Conservation (phyloP, 2,113 vertebrate species). For the Callaeas wilsoni region DNA sequence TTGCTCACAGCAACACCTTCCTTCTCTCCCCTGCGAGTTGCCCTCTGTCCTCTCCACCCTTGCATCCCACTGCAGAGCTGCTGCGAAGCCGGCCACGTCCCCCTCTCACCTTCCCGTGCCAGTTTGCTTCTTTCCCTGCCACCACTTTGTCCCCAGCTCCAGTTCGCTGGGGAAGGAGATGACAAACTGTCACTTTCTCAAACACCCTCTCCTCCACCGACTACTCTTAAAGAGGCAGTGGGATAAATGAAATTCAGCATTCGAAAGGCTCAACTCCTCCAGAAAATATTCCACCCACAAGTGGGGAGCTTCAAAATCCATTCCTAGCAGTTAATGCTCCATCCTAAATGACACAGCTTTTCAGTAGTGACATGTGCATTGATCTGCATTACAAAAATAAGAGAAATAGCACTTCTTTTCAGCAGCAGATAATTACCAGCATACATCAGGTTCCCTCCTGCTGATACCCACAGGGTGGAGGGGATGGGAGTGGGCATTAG, state of each 20-base stretch:
- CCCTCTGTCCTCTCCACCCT: neutral
- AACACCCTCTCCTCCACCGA: constrained; percentile 38
- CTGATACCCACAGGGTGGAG: constrained; percentile 46
- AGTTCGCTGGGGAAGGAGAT: constrained; percentile 10
- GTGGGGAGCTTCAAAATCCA: constrained; percentile 37
- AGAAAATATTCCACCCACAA: constrained; percentile 53
- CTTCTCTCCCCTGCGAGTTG: neutral
- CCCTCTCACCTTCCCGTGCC: neutral
- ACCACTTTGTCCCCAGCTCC: neutral
- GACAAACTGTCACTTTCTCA: constrained; percentile 61
- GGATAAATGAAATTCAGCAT: constrained; percentile 58
- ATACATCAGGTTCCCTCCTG: constrained; percentile 47
- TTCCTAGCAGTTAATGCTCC: constrained; percentile 60
- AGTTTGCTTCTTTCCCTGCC: constrained; percentile 7
- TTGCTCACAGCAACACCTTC: neutral
- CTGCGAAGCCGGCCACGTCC: neutral
- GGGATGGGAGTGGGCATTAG: constrained; percentile 55
- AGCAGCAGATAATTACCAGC: constrained; percentile 51
- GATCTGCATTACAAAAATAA: constrained; percentile 59
- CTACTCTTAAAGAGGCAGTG: constrained; percentile 61
- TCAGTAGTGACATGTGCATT: constrained; percentile 37
- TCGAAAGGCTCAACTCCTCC: constrained; percentile 51
- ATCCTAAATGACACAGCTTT: constrained; percentile 61
- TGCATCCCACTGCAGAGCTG: neutral
- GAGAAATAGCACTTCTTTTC: constrained; percentile 55